phyloP scores from a whole-genome alignment of 2,888 invertebrate genomes.

The Allygus modestus region DNA sequence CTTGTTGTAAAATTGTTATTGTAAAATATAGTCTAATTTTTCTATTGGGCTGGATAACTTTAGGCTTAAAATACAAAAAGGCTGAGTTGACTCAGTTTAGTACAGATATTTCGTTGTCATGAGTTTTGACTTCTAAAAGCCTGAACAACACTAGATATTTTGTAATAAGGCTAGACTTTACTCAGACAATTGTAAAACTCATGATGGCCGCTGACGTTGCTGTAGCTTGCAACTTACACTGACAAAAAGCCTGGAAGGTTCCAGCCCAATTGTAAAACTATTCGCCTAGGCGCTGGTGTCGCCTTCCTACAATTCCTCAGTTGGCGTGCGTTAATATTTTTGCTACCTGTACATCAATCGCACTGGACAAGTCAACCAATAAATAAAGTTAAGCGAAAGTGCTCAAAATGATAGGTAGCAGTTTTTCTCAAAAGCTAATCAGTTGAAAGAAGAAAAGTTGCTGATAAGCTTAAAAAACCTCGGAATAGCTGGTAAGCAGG shows the following conservation, averaged over 20 bases:
- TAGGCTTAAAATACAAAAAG: too few species aligned
- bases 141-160: too few species aligned
- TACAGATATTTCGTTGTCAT: too few species aligned
- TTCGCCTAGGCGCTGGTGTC: slow-evolving; percentile 6
- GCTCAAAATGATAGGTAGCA: not conserved
- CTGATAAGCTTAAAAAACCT: slow-evolving; percentile 20
- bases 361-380: not conserved
- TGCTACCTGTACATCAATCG: not conserved
- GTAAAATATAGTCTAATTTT: too few species aligned
- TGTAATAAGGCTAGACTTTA: too few species aligned
- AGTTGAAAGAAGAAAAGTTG: slow-evolving; percentile 2
- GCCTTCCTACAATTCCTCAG: not conserved
- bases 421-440: slow-evolving; percentile 13
- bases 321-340: not conserved
- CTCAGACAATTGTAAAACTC: too few species aligned
- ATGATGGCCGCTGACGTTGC: too few species aligned
- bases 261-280: slow-evolving; percentile 16
- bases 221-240: slow-evolving; percentile 6
- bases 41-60: too few species aligned
- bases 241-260: slow-evolving; percentile 28
- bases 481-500: not conserved
- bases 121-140: too few species aligned
- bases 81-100: too few species aligned
- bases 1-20: too few species aligned
- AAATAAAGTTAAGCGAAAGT: not conserved